Percentiles rank a stretch among this genome's conserved stretches.
These are phyloP conservation scores for Geothlypis trichas DNA, from an alignment of 2,113 vertebrate species.

Conservation along the genomic window DNA sequence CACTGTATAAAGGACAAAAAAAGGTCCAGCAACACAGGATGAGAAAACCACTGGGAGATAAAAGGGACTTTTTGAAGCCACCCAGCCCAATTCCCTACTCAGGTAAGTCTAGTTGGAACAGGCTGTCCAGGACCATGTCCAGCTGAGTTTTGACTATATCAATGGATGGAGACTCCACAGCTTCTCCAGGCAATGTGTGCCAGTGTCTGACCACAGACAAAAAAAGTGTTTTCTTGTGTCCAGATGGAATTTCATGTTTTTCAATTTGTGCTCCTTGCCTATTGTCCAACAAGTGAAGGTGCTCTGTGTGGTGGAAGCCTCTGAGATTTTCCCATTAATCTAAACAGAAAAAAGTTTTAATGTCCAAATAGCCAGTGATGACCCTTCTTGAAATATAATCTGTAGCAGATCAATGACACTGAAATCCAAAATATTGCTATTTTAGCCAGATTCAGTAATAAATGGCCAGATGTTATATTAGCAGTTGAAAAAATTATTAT, in stretches of 20 bases:
- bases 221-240: neutral
- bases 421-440: neutral
- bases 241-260: neutral
- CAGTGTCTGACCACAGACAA: neutral
- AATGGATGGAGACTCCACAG: neutral
- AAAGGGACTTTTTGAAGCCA: neutral
- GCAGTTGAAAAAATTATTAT: neutral
- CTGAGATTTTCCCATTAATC: neutral
- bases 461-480: neutral
- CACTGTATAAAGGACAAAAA: neutral
- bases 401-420: neutral
- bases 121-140: neutral
- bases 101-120: neutral
- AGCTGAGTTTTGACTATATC: neutral
- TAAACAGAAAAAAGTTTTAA: neutral
- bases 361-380: neutral
- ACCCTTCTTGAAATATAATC: neutral
- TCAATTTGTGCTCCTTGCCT: neutral
- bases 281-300: neutral
- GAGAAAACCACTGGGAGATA: fast-evolving
- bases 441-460: neutral
- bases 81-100: neutral
- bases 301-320: neutral
- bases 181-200: neutral
- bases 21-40: neutral